Conservation (phyloP, 2,888 invertebrate species). For the Argyra leucocephala region DNA sequence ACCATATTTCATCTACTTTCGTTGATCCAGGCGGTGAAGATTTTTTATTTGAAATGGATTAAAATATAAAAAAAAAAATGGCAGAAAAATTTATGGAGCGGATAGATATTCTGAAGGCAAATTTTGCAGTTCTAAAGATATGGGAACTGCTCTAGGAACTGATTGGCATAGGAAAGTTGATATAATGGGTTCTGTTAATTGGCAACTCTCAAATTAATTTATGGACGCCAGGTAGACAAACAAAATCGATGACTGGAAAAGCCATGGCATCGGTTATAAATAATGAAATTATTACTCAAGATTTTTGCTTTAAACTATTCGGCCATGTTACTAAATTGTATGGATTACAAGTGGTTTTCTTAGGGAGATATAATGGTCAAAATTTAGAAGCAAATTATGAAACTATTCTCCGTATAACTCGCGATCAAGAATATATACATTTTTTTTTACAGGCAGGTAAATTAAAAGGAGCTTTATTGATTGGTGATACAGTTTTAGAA, state of each 20-base stretch:
- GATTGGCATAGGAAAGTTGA: constrained; percentile 79
- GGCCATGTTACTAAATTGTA: constrained; percentile 93
- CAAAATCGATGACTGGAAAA: constrained; percentile 90
- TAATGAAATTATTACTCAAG: constrained; percentile 62
- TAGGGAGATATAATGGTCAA: constrained; percentile 91
- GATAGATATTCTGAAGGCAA: constrained; percentile 53
- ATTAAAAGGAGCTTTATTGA: constrained; percentile 86
- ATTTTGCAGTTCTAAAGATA: constrained; percentile 29
- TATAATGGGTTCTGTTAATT: constrained; percentile 61
- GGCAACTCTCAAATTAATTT: constrained; percentile 93
- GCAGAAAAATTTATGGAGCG: constrained; percentile 10
- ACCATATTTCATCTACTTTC: constrained; percentile 85
- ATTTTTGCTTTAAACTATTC: constrained; percentile 96
- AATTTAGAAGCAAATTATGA: constrained; percentile 71
- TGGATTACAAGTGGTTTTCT: constrained; percentile 81
- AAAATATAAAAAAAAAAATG: constrained; percentile 29
- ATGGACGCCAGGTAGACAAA: constrained; percentile 97
- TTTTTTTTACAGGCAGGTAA: constrained; percentile 73
- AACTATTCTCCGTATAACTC: constrained; percentile 73
- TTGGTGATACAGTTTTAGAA: constrained; percentile 94
- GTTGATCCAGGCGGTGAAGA: constrained; percentile 92
- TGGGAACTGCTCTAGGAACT: constrained; percentile 88
- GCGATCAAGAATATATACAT: constrained; percentile 74
- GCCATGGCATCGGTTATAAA: constrained; percentile 58
- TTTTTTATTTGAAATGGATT: constrained; percentile 68